phyloP scores from a whole-genome alignment of 2,113 vertebrate genomes.

The Bothrops jararaca region DNA sequence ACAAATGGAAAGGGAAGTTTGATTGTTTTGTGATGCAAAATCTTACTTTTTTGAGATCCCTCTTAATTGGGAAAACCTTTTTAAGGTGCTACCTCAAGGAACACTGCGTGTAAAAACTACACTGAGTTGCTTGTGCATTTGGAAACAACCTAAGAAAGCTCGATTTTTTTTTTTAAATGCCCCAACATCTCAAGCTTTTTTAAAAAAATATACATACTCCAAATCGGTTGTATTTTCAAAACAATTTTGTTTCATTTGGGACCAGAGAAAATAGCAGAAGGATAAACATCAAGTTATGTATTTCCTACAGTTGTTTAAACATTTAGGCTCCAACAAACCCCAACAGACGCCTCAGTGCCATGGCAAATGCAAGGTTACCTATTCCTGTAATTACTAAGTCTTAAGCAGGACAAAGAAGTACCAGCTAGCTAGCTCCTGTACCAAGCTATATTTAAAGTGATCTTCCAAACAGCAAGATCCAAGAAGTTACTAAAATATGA shows the following conservation, averaged over 20 bases:
- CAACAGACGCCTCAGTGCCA: constrained; percentile 41
- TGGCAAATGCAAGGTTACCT: constrained; percentile 50
- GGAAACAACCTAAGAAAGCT: background rate
- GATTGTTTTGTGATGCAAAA: background rate
- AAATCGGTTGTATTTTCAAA: background rate
- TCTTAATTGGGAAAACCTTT: background rate
- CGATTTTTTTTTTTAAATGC: background rate
- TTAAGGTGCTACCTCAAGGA: background rate
- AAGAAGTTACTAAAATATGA: background rate
- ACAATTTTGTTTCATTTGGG: background rate
- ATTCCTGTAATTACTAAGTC: constrained; percentile 42
- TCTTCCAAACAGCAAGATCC: background rate
- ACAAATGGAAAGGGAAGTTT: background rate
- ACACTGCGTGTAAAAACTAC: background rate
- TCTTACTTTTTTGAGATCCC: background rate
- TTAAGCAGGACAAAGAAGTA: background rate
- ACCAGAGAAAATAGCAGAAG: background rate
- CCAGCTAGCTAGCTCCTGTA: background rate
- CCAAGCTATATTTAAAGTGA: constrained; percentile 24
- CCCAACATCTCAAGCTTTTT: background rate
- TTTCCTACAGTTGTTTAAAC: constrained; percentile 30
- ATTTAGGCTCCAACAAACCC: constrained; percentile 24
- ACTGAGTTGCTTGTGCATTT: background rate
- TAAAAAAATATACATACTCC: background rate
- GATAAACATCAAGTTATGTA: constrained; percentile 14